Evolutionary conservation across 2,113 vertebrate genomes (phyloP), one percentile per base, ranked within the genome.

Genomic region (Abramis brama): DNA sequence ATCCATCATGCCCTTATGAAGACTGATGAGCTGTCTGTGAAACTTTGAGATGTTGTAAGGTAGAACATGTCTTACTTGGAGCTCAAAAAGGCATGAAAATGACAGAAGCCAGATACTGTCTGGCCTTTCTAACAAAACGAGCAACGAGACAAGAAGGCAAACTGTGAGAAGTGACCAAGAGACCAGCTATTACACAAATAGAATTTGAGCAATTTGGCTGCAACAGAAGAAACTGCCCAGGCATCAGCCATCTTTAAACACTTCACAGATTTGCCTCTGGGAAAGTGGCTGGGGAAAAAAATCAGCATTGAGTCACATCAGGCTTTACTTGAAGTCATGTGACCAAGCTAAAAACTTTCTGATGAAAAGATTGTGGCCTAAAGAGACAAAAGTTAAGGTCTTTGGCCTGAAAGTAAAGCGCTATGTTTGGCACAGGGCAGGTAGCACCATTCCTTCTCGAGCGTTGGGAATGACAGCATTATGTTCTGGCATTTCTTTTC

Each of bases 181-280:
- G 79, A 30, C 59, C n/a, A 82, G n/a, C 17, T 52, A 7, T 43
- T 50, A 68, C 79, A 82, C 43, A 68, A 82, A 66, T 23, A 52
- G 79, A 81, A 39, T 47, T 64, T 19, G 39, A 81, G 59, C 43
- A 12, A 66, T 82, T 82, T 82, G 79, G 25, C 79, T 68, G 9
- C 12, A 82, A 33, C 47, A 2, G 62, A 27, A 33, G 25, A 82
- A 82, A 68, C 60, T 3, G 43, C 33, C 62, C 45, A 82, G 62
- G 66, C 62, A 82, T 68, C 45, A 70, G 27, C 43, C 52, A 81
- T 64, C 13, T 68, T 82, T 82, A 50, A 68, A 68, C 62, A 45
- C 45, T 68, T 82, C 27, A 82, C 43, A 70, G 27, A 82, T 82
- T 82, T 68, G 43, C 79, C 62, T 82, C 27, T 68, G 79, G 79